Evolutionary conservation across 1,140 invertebrate species (phyloP).

Genomic region (Plodia interpunctella): DNA sequence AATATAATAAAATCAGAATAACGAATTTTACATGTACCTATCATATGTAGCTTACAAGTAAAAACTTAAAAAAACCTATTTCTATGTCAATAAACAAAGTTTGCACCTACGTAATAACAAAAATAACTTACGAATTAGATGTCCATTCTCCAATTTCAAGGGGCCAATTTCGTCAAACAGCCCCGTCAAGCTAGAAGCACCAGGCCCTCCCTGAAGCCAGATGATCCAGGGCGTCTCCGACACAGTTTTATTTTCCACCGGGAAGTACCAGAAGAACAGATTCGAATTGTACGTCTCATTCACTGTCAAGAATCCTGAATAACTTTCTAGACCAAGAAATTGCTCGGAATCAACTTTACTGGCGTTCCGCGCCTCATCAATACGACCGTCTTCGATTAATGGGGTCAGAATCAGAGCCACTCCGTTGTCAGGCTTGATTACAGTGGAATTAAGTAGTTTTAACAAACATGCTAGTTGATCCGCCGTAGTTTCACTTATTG

Average conservation of each 20-base stretch:
- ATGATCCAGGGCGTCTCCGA: conserved; percentile 81
- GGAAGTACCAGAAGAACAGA: conserved; percentile 85
- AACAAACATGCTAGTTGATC: not conserved
- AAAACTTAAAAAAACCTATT: too few relatives aligned
- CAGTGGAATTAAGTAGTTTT: not conserved
- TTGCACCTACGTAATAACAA: not conserved
- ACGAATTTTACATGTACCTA: too few relatives aligned
- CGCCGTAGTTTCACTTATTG: not conserved
- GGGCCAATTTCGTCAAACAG: conserved; percentile 91
- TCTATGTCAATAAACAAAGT: too few relatives aligned
- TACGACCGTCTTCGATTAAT: conserved; percentile 77
- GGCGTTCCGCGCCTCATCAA: conserved; percentile 42
- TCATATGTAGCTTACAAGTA: too few relatives aligned
- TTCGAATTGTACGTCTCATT: conserved; percentile 80
- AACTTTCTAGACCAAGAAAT: conserved; percentile 61
- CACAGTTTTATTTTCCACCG: conserved; percentile 65
- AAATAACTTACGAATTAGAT: conserved; percentile 55
- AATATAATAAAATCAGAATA: too few relatives aligned
- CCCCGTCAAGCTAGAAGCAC: conserved; percentile 86
- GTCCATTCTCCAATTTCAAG: conserved; percentile 78
- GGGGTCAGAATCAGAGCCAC: conserved; percentile 81
- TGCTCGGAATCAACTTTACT: conserved; percentile 36
- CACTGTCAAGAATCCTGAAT: conserved; percentile 81
- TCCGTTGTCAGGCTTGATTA: conserved; percentile 62
- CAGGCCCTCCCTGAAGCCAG: conserved; percentile 89